Conservation (phyloP, 2,113 vertebrate genomes). For the Catharus fuscescens region DNA sequence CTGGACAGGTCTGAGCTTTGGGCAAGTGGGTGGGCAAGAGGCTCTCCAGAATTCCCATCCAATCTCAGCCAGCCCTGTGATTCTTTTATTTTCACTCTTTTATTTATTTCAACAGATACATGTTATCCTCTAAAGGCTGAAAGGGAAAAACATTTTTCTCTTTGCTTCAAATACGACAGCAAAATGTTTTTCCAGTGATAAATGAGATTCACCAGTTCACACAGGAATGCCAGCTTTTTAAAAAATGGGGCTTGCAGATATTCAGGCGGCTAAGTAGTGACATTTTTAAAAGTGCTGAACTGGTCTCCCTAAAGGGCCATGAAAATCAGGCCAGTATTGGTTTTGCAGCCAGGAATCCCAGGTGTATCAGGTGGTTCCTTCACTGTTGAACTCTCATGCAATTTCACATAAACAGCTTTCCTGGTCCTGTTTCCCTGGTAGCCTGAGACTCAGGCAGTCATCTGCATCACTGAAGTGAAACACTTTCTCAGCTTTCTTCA, state of each 20-base stretch:
- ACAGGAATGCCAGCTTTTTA: neutral
- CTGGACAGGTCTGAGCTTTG: neutral
- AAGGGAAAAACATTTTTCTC: neutral
- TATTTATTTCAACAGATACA: too few species aligned
- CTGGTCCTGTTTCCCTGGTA: neutral
- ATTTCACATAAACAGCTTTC: neutral
- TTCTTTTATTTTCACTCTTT: neutral
- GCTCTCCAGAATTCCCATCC: neutral
- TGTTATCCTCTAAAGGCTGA: neutral
- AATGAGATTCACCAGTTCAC: neutral
- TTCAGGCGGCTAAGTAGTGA: neutral
- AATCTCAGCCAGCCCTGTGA: neutral
- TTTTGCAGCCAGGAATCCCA: neutral
- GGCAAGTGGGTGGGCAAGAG: neutral
- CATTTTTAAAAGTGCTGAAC: neutral
- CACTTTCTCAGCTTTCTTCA: neutral
- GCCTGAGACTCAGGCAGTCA: neutral
- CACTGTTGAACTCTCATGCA: neutral
- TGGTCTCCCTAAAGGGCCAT: neutral
- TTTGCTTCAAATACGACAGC: neutral
- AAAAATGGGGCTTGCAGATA: neutral
- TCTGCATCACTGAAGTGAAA: neutral
- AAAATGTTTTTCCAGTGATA: constrained; percentile 34
- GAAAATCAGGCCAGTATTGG: neutral
- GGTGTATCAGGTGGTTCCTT: neutral